Conservation (phyloP, 2,113 vertebrate species). For the Barbus barbus region DNA sequence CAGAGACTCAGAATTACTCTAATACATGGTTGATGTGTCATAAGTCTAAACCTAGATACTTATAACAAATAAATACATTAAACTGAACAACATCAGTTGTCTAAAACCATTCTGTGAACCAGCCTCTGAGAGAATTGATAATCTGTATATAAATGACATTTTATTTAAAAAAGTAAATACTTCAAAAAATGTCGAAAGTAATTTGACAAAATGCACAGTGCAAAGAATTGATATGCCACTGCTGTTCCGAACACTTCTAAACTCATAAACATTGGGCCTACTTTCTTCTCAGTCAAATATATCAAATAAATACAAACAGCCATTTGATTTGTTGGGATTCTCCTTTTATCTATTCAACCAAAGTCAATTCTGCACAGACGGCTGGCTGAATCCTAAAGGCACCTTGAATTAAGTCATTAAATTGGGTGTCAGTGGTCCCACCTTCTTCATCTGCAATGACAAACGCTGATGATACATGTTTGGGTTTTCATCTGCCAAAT, state of each 20-base stretch:
- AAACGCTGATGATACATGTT: background rate
- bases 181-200: too few relatives aligned
- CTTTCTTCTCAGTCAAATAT: background rate
- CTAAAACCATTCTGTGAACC: background rate
- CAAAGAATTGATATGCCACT: background rate
- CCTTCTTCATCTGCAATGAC: background rate
- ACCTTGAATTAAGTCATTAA: constrained; percentile 49
- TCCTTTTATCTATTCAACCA: background rate
- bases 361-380: constrained; percentile 10
- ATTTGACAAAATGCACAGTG: background rate
- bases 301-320: background rate
- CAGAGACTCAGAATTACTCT: background rate
- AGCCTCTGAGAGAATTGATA: background rate
- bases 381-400: constrained; percentile 56
- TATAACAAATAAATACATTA: background rate
- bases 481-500: constrained; percentile 4
- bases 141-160: background rate
- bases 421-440: constrained; percentile 7
- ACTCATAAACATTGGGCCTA: background rate
- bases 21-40: background rate
- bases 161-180: background rate
- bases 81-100: background rate
- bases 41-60: background rate
- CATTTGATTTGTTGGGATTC: background rate
- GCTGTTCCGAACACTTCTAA: background rate